Evolutionary conservation across 2,888 invertebrate genomes (phyloP), one percentile per base, ranked within the genome.

Genomic region (Mimachlamys varia): DNA sequence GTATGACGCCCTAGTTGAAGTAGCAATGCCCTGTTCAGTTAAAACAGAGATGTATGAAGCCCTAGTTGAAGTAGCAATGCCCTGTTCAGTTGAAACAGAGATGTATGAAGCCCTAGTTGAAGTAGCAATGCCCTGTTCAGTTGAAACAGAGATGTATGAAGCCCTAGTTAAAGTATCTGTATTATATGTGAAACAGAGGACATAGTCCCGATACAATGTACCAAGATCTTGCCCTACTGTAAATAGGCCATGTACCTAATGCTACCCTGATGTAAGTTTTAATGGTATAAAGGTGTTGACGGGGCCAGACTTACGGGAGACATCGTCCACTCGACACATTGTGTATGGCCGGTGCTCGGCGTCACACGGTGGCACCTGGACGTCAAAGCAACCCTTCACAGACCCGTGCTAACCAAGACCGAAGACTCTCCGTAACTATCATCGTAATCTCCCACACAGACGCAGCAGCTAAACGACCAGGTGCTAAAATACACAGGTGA

Each of bases 261-360:
- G 76, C 33, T 76, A 76, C 76, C 76, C 76, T 76, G 76, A 76
- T 76, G 76, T 76, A 76, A 76, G 76, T 33, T 76, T 76, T 76
- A 33, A 76, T 76, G 76, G 27, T 76, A 76, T 27, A 0, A 22
- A 76, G 76, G 76, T 76, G 76, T 4, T 76, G 76, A 76, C 5
- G 76, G 33, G 76, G 33, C 76, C 27, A 76, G 76, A 76, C 76
- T 27, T 27, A 22, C 33, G 7, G 76, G 76, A 76, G 76, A 76
- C 76, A 76, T 76, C 76, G 76, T 76, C 76, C 76, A 76, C 76
- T 76, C 76, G 10, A 76, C 33, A 17, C 33, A 76, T 76, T 76
- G 76, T 76, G 76, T 76, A 27, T 76, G 76, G 33, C 76, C 76
- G 76, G 76, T 33, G 12, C 27, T 15, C 27, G 76, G 76, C 76